Percentiles rank a stretch among this genome's conserved stretches.
phyloP scores from a whole-genome alignment of 2,888 invertebrate species.

The Dyspetes luteomarginatus region DNA sequence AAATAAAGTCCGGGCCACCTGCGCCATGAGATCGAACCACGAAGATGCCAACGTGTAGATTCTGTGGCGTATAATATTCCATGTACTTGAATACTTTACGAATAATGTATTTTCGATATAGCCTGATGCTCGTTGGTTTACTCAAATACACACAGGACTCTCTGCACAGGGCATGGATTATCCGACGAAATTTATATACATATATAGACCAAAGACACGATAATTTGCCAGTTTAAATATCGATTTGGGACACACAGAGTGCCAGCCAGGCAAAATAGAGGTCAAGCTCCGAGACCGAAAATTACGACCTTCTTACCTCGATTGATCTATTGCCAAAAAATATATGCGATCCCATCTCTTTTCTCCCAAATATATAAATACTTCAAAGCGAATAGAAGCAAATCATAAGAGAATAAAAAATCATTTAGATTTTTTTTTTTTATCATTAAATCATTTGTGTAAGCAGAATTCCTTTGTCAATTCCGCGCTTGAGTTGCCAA shows the following conservation, averaged over 20 bases:
- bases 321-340: slow-evolving; percentile 37
- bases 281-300: not conserved
- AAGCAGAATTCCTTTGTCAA: too few relatives aligned
- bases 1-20: slow-evolving; percentile 51
- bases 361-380: not conserved
- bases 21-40: slow-evolving; percentile 43
- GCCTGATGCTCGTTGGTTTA: slow-evolving; percentile 15
- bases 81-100: slow-evolving; percentile 13
- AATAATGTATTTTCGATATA: slow-evolving; percentile 3
- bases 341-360: not conserved
- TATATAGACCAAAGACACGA: slow-evolving; percentile 32
- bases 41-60: slow-evolving; percentile 30
- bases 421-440: too few relatives aligned
- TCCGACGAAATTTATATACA: not conserved
- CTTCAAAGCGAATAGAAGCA: not conserved
- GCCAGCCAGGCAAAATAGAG: slow-evolving; percentile 3
- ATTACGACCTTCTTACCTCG: slow-evolving; percentile 1
- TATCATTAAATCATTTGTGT: too few relatives aligned
- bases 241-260: slow-evolving; percentile 22
- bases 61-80: slow-evolving; percentile 31
- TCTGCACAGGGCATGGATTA: not conserved
- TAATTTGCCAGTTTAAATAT: slow-evolving; percentile 37
- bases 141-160: slow-evolving; percentile 10
- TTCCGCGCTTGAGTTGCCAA: too few relatives aligned
- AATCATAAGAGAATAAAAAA: too few relatives aligned